phyloP scores from a whole-genome alignment of 2,888 invertebrate species.

The Quadroppia sp. region DNA sequence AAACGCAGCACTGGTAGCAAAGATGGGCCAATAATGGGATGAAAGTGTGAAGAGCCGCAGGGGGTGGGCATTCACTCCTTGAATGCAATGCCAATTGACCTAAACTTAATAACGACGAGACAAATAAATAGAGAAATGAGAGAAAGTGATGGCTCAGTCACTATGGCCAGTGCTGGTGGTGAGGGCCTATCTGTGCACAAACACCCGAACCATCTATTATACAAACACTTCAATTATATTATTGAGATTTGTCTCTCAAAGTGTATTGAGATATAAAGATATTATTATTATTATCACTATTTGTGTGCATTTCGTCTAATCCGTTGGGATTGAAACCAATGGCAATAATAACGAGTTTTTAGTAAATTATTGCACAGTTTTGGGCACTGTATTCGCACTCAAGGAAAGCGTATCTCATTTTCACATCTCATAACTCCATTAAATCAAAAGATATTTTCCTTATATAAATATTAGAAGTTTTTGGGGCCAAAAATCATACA shows the following conservation, averaged over 20 bases:
- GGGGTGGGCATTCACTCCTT: background rate
- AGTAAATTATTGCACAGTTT: background rate
- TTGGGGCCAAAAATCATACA: conserved; percentile 4
- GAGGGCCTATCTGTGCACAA: background rate
- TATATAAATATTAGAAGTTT: conserved; percentile 5
- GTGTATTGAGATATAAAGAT: background rate
- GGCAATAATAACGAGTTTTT: conserved; percentile 12
- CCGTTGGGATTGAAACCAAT: background rate
- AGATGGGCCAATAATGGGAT: conserved; percentile 7
- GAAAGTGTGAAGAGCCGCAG: background rate
- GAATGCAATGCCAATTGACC: background rate
- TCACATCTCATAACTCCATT: background rate
- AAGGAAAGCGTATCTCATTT: background rate
- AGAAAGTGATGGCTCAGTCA: too few relatives aligned
- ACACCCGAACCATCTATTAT: background rate
- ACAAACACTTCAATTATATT: conserved; percentile 7
- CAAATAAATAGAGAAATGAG: background rate
- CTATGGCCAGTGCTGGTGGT: too few relatives aligned
- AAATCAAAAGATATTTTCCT: conserved; percentile 7
- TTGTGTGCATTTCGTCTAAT: background rate
- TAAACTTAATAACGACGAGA: conserved; percentile 5
- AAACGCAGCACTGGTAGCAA: background rate
- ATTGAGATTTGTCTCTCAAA: background rate
- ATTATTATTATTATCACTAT: conserved; percentile 13
- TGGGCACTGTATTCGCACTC: background rate